These are phyloP conservation scores for Todus mexicanus DNA, from an alignment of 2,797 vertebrate genomes.

Conservation along the genomic window DNA sequence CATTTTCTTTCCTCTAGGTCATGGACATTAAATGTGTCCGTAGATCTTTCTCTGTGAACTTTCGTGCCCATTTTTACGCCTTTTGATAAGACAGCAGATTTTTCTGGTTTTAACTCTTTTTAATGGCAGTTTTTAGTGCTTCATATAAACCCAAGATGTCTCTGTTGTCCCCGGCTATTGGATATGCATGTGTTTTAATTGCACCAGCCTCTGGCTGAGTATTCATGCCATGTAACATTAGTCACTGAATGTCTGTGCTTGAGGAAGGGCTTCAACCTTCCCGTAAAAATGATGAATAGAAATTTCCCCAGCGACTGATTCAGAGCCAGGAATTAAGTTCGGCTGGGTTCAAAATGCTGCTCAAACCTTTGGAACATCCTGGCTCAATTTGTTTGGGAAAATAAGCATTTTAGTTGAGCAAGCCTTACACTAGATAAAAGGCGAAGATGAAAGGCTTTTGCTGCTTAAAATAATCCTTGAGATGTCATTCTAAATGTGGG, in stretches of 20 bases:
- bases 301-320: background rate
- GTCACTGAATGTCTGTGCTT: background rate
- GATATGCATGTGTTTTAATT: background rate
- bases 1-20: background rate
- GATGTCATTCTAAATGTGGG: no score
- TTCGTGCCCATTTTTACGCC: background rate
- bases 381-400: no score
- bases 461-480: no score
- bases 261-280: background rate
- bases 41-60: background rate
- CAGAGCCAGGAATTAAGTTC: no score
- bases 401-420: no score
- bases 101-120: background rate
- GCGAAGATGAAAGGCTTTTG: no score
- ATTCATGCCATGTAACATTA: rapidly evolving
- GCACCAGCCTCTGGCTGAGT: background rate
- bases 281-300: rapidly evolving
- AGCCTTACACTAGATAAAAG: no score
- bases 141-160: rapidly evolving
- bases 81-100: background rate
- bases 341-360: no score
- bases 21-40: background rate
- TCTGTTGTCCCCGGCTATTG: background rate
- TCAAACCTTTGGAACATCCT: no score
- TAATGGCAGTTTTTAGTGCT: background rate